phyloP scores from a whole-genome alignment of 2,888 invertebrate species.

The Lepidochitona cinerea region DNA sequence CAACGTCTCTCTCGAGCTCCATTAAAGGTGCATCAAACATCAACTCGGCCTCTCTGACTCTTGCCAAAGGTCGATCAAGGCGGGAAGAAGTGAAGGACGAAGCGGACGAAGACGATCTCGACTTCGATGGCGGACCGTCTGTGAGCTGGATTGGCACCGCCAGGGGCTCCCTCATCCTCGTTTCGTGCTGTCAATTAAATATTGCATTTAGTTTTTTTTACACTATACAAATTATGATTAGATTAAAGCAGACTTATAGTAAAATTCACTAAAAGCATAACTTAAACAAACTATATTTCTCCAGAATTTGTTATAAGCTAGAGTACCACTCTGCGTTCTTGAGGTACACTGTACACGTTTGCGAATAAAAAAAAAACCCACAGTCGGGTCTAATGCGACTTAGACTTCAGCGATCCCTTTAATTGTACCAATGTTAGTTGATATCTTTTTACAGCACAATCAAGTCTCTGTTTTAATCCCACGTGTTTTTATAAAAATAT shows the following conservation, averaged over 20 bases:
- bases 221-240: neutral
- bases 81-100: conserved; percentile 1
- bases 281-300: too few relatives aligned
- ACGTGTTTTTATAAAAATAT: neutral
- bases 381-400: too few relatives aligned
- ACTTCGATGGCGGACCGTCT: neutral
- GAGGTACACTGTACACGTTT: neutral
- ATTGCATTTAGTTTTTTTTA: neutral
- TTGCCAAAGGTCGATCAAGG: neutral
- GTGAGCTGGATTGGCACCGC: neutral
- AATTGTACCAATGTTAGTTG: neutral
- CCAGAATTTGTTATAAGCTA: too few relatives aligned
- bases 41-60: neutral
- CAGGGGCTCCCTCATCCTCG: neutral
- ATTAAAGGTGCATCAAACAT: neutral
- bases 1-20: neutral
- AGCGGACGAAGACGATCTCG: neutral
- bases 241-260: neutral
- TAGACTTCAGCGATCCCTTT: too few relatives aligned
- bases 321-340: too few relatives aligned
- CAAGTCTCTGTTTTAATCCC: neutral
- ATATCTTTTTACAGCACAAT: neutral
- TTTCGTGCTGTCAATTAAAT: neutral
- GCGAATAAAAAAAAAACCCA: too few relatives aligned
- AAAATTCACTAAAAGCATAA: too few relatives aligned